These are phyloP conservation scores for Ormyrus rosae DNA, from an alignment of 2,888 invertebrate genomes.

Conservation along the genomic window DNA sequence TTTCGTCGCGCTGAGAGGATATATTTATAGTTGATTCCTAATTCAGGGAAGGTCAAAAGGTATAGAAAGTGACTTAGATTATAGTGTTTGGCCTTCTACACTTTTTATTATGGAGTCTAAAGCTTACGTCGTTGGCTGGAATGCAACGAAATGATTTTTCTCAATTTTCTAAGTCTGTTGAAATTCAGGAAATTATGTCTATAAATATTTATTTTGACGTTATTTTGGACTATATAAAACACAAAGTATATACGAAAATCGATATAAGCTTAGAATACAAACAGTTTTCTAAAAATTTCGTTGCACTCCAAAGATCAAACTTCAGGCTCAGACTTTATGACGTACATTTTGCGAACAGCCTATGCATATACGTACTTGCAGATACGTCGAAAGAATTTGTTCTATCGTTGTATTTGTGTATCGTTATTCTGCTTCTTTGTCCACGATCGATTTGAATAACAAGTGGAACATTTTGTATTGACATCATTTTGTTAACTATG, in stretches of 20 bases:
- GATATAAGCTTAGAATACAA: too few species aligned
- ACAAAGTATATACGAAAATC: background rate
- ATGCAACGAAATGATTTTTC: too few species aligned
- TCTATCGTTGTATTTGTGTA: conserved; percentile 37
- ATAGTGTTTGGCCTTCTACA: background rate
- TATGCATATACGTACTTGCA: conserved; percentile 41
- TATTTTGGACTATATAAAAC: background rate
- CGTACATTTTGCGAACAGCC: too few species aligned
- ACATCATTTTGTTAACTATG: conserved; percentile 50
- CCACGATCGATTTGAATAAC: conserved; percentile 54
- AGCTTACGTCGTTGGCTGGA: too few species aligned
- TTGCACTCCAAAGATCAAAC: too few species aligned
- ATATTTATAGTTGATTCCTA: background rate
- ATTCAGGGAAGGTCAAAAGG: background rate
- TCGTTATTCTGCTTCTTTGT: conserved; percentile 52
- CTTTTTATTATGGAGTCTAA: too few species aligned
- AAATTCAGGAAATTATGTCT: too few species aligned
- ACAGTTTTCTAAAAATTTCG: too few species aligned
- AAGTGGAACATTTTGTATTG: conserved; percentile 35
- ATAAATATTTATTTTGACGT: too few species aligned
- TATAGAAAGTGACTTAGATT: background rate
- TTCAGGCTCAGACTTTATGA: too few species aligned
- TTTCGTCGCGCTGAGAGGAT: background rate
- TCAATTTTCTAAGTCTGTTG: too few species aligned
- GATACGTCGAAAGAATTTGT: conserved; percentile 23